phyloP scores from a whole-genome alignment of 2,888 invertebrate species.

The Cepaea hortensis region DNA sequence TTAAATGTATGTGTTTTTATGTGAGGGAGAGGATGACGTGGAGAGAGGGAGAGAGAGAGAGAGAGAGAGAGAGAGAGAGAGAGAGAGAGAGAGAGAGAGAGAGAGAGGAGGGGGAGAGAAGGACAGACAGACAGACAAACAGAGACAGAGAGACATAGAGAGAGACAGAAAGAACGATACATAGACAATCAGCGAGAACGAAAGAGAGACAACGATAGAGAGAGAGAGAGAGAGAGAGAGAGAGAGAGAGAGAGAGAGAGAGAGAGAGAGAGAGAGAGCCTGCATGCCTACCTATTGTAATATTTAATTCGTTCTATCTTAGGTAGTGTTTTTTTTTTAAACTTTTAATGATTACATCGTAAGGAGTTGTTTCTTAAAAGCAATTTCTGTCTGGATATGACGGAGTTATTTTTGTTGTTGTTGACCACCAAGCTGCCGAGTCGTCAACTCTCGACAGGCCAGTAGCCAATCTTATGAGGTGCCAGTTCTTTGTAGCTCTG shows the following conservation, averaged over 20 bases:
- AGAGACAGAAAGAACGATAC: background rate
- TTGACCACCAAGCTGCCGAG: no score
- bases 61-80: background rate
- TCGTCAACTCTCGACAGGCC: no score
- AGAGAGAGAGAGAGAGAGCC: background rate
- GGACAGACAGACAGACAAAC: background rate
- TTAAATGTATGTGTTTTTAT: no score
- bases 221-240: conserved; percentile 1
- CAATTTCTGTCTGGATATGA: no score
- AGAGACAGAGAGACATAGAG: background rate
- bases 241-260: conserved; percentile 29
- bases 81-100: background rate
- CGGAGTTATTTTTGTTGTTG: no score
- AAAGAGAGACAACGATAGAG: conserved; percentile 22
- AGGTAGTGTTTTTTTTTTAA: no score
- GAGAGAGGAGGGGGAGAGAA: background rate
- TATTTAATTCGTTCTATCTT: no score
- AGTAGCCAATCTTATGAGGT: no score
- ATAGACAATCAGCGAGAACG: background rate
- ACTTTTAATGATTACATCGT: no score
- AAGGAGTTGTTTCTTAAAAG: no score
- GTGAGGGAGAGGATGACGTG: background rate
- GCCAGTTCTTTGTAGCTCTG: no score
- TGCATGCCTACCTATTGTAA: no score
- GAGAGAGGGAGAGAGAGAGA: background rate